A percentile compares a stretch with the other conserved stretches of the same genome.
phyloP scores from a whole-genome alignment of 2,797 vertebrate genomes.

The Gobionotothen gibberifrons region DNA sequence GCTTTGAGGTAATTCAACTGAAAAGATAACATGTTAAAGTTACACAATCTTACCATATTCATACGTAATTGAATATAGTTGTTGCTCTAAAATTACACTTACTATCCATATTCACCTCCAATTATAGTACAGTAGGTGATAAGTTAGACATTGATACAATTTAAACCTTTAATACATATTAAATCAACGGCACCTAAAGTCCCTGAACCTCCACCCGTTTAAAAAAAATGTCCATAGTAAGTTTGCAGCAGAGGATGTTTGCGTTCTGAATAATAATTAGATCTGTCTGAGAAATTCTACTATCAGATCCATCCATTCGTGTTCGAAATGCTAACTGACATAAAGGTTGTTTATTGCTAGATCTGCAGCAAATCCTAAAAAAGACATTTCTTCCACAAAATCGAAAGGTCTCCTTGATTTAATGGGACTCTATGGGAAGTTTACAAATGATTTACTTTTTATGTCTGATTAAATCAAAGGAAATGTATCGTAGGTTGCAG shows the following conservation, averaged over 20 bases:
- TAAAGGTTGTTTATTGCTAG: constrained; percentile 3
- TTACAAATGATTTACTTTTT: neutral
- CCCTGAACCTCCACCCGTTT: neutral
- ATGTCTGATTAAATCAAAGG: neutral
- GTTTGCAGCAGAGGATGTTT: constrained; percentile 3
- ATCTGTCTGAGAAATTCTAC: neutral
- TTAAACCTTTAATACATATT: neutral
- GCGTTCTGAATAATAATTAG: constrained; percentile 20
- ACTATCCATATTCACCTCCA: neutral
- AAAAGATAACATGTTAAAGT: neutral
- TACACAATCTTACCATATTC: neutral
- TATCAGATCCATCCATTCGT: neutral
- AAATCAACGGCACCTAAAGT: neutral
- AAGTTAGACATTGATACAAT: neutral
- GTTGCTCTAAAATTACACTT: neutral
- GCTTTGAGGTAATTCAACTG: neutral
- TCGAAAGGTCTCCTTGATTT: neutral
- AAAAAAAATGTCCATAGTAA: neutral
- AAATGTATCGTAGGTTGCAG: neutral
- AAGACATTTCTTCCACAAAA: constrained; percentile 1
- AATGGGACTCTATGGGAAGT: neutral
- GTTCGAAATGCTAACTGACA: neutral
- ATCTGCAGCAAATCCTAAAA: constrained; percentile 8
- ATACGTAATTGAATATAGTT: neutral
- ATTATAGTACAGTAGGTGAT: neutral